Evolutionary conservation across 2,113 vertebrate species (phyloP), one percentile per base, ranked within the genome.

Genomic region (Xiphias gladius): DNA sequence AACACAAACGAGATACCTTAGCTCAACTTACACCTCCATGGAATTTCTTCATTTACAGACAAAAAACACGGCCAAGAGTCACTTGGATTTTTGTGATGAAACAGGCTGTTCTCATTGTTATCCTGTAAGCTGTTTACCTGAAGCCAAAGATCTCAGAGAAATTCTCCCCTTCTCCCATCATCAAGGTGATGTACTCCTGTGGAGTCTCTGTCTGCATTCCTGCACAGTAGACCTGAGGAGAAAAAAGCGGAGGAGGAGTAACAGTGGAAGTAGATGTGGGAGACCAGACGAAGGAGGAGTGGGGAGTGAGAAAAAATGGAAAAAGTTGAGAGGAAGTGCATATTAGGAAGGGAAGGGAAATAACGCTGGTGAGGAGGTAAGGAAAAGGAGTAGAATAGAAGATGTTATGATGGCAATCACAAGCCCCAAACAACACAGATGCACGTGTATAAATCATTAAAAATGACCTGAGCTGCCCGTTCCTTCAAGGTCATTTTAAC

Each of bases 111-210:
- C 62, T 77, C 24, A 48, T 54, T 71, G 59, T 76, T 35, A 22
- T 87, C 37, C 79, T 61, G 75, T 77, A 71, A 85, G 62, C 43
- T 70, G 75, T 80, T 92, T 96, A 99, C 98, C 98, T 99, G 95
- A 97, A 97, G 84, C 96, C 97, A 73, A 98, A 99, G 46, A 99
- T 97, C 93, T 99, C 98, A 0, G 98, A 99, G 86, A 97, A 99
- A 88, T 99, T 99, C 92, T 99, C 97, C 16, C 92, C 95, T 80
- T 98, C 97, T 0, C 96, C 96, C 0, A 94, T 95, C 11, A 94
- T 91, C 88, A 99, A 95, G 8, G 97, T 97, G 88, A 99, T 87
- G 1, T 97, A 99, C 82, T 99, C 98, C 87, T 95, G 96, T 6
- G 98, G 98, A 82, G 76, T 94, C 70, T 96, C 96, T 2, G 97